phyloP scores from a whole-genome alignment of 2,113 vertebrate genomes.

The Melanotaenia duboulayi region DNA sequence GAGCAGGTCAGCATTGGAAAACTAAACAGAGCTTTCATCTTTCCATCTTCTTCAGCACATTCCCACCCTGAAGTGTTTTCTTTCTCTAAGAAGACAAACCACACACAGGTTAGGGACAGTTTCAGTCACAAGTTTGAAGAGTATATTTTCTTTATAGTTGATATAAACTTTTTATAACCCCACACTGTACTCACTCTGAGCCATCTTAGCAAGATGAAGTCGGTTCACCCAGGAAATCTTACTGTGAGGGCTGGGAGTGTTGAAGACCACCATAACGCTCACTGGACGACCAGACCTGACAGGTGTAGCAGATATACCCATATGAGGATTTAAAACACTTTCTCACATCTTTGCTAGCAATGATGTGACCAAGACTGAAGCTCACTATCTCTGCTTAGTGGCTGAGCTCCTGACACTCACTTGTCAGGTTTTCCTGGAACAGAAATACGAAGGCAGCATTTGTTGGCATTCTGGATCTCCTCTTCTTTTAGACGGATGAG shows the following conservation, averaged over 20 bases:
- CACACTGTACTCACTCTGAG: slow-evolving; percentile 84
- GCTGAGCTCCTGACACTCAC: slow-evolving; percentile 26
- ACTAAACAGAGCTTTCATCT: slow-evolving; percentile 8
- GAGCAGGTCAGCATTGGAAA: slow-evolving; percentile 46
- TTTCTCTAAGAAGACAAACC: slow-evolving; percentile 23
- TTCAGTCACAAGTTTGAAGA: neutral
- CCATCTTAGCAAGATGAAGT: slow-evolving; percentile 92
- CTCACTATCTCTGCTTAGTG: neutral
- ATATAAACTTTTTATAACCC: too few species aligned
- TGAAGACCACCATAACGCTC: slow-evolving; percentile 96
- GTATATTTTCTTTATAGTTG: too few species aligned
- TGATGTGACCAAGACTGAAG: neutral
- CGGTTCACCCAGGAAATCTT: slow-evolving; percentile 98
- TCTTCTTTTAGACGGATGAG: slow-evolving; percentile 63
- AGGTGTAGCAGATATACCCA: neutral
- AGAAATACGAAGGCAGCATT: slow-evolving; percentile 50
- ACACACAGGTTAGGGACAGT: neutral
- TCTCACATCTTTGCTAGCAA: neutral
- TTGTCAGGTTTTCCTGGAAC: slow-evolving; percentile 53
- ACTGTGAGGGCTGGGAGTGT: slow-evolving; percentile 92
- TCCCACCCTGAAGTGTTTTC: slow-evolving; percentile 53
- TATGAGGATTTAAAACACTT: neutral
- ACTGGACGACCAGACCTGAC: slow-evolving; percentile 92
- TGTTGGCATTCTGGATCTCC: slow-evolving; percentile 63
- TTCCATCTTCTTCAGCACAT: slow-evolving; percentile 41